Base-by-base conservation (phyloP, 2,888 invertebrate genomes). In the Megaustenia siamemsis region DNA sequence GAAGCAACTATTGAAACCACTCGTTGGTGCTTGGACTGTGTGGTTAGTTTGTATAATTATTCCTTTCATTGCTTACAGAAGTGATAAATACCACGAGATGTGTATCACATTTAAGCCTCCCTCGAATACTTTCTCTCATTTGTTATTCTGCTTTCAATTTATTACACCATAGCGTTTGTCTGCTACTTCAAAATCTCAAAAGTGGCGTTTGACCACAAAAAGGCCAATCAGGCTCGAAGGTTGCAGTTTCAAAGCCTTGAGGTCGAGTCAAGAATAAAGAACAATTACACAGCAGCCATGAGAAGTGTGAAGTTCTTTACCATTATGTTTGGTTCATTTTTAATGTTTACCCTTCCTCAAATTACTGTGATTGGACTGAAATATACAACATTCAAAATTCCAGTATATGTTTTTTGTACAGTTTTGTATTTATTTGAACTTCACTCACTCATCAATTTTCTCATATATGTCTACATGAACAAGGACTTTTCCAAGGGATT, bases 291-390 rank as follows among this genome's bases (percentile, higher is more conserved):
- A 69, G 40, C 68, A 6, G 68, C 35, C 8, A 24, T 49, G 38
- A 80, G 38, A 53, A 69, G 80, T 69, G 56, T 49, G 12, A 81
- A 71, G 32, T 78, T 66, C 38, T 78, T 78, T 43, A 21, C 28
- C 18, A 15, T 43, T 32, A 40, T 78, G 28, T 78, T 43, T 63
- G 78, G 78, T 6, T 10, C 32, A 18, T 63, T 78, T 63, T 21
- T 28, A 38, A 1, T 78, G 2, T 49, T 28, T 18, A 49, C 73
- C 35, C 35, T 73, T 49, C 73, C 73, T 3, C 73, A 45, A 12
- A 40, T 15, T n/a, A n/a, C n/a, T n/a, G n/a, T n/a, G n/a, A n/a
- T n/a, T n/a, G n/a, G n/a, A n/a, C n/a, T n/a, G n/a, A n/a, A n/a
- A n/a, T n/a, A n/a, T n/a, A n/a, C n/a, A n/a, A n/a, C n/a, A n/a